Percentiles rank a stretch among this genome's conserved stretches.
phyloP scores from a whole-genome alignment of 2,113 vertebrate genomes.

The Nicator chloris region DNA sequence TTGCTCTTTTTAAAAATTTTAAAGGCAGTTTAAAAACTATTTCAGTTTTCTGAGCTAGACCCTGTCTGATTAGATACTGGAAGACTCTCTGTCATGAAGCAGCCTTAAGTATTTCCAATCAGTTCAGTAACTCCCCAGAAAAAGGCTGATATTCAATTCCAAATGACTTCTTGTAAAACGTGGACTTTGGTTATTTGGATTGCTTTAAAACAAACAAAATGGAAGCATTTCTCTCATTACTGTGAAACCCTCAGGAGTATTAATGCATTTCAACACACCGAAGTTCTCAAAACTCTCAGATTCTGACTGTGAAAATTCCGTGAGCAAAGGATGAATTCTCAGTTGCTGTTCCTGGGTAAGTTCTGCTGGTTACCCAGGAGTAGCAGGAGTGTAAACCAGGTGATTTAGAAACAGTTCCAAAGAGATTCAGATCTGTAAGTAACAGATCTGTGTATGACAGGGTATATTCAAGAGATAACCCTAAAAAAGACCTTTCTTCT shows the following conservation, averaged over 20 bases:
- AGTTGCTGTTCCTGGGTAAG: neutral
- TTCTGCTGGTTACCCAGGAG: neutral
- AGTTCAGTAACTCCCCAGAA: neutral
- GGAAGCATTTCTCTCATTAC: neutral
- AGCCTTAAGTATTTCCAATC: neutral
- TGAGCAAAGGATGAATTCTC: neutral
- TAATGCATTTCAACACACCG: slow-evolving; percentile 11
- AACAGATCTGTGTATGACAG: neutral
- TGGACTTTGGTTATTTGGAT: neutral
- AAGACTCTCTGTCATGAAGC: neutral
- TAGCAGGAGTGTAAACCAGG: neutral
- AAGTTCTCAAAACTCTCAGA: slow-evolving; percentile 19
- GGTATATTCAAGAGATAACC: neutral
- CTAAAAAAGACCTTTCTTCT: neutral
- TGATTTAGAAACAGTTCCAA: slow-evolving; percentile 36
- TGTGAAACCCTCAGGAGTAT: neutral
- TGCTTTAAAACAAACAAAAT: neutral
- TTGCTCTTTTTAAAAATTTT: neutral
- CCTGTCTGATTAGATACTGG: neutral
- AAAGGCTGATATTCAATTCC: neutral
- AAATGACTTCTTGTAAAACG: neutral
- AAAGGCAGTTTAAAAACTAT: neutral
- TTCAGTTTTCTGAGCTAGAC: neutral
- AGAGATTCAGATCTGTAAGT: slow-evolving; percentile 33
- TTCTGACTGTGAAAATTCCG: slow-evolving; percentile 6